These are phyloP conservation scores for Diphyllodes magnificus DNA, from an alignment of 2,113 vertebrate genomes.

Conservation along the genomic window DNA sequence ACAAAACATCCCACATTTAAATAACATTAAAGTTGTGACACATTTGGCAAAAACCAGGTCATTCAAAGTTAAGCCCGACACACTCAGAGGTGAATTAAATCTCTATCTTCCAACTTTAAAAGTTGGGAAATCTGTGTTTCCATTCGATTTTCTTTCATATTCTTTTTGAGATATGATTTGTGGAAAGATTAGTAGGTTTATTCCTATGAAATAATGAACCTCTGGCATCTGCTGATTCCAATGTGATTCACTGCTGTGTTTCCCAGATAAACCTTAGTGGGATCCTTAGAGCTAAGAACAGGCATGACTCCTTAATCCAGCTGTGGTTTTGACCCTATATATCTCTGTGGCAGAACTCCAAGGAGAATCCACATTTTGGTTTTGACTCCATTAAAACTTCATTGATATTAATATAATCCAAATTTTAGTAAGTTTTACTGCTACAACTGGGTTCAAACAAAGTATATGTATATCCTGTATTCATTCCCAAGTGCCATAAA, in stretches of 20 bases:
- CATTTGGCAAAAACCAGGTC: constrained; percentile 24
- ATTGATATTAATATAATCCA: neutral
- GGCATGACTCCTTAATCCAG: rapidly evolving
- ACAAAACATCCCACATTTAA: neutral
- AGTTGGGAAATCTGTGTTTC: neutral
- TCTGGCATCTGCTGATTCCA: neutral
- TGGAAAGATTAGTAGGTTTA: neutral
- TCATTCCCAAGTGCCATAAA: neutral
- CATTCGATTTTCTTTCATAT: neutral
- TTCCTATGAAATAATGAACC: neutral
- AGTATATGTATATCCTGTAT: neutral
- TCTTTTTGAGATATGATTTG: neutral
- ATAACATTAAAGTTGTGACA: neutral
- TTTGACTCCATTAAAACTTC: neutral
- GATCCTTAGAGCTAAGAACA: neutral
- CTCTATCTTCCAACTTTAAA: neutral
- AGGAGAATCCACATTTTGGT: neutral
- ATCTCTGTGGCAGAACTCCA: neutral
- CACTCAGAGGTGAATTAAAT: neutral
- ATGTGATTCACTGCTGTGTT: neutral
- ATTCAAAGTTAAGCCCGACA: neutral
- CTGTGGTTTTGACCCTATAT: neutral
- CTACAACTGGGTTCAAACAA: neutral
- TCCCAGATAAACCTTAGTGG: neutral
- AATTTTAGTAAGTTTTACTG: neutral